Evolutionary conservation across 2,113 vertebrate genomes (phyloP).

Genomic region (Cryptotis parvus): DNA sequence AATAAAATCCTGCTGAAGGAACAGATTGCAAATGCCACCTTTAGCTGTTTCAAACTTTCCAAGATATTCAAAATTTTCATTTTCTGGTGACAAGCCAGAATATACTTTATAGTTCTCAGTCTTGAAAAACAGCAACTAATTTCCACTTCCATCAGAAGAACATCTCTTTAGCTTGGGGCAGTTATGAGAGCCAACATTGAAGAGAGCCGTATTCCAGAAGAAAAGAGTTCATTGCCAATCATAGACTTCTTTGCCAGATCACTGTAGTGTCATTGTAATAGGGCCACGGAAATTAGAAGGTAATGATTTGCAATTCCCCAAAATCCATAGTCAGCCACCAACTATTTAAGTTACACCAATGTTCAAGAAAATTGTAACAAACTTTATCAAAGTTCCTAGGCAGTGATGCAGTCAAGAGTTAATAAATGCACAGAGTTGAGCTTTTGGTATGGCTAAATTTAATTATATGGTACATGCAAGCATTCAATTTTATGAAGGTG

Average conservation of each 20-base stretch:
- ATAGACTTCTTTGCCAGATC: background rate
- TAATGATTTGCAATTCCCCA: background rate
- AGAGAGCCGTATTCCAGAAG: background rate
- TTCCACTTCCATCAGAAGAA: slow-evolving; percentile 49
- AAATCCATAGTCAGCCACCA: background rate
- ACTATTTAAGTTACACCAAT: slow-evolving; percentile 23
- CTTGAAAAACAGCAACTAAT: slow-evolving; percentile 54
- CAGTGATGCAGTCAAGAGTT: slow-evolving; percentile 78
- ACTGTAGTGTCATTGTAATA: background rate
- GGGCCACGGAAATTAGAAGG: background rate
- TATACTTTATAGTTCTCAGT: slow-evolving; percentile 48
- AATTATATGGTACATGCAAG: slow-evolving; percentile 85
- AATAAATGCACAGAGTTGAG: slow-evolving; percentile 81
- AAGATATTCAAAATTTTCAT: slow-evolving; percentile 65
- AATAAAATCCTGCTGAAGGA: slow-evolving; percentile 65
- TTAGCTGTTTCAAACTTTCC: slow-evolving; percentile 62
- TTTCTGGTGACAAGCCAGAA: slow-evolving; percentile 69
- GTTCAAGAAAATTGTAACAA: slow-evolving; percentile 58
- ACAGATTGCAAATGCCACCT: slow-evolving; percentile 70
- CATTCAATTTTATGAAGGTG: slow-evolving; percentile 87
- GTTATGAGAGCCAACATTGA: background rate
- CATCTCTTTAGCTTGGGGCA: slow-evolving; percentile 13
- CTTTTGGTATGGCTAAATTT: slow-evolving; percentile 83
- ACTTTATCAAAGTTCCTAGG: slow-evolving; percentile 79
- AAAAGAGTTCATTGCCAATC: background rate